Evolutionary conservation across 2,797 vertebrate species (phyloP).

Genomic region (Eutrigla gurnardus): DNA sequence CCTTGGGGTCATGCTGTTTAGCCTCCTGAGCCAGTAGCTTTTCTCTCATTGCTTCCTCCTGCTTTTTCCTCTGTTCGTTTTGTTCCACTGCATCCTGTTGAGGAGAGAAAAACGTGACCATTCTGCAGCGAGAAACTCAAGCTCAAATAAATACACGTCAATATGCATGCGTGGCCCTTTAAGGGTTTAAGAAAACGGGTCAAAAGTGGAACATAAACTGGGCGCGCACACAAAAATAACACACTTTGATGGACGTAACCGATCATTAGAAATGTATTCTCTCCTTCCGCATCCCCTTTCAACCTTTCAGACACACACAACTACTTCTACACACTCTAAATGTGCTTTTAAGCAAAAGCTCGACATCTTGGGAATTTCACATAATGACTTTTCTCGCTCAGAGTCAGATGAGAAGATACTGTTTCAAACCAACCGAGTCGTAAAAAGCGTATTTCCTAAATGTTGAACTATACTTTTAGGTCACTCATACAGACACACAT

Average conservation of each 20-base stretch:
- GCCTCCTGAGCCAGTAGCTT: constrained; percentile 96
- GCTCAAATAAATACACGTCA: constrained; percentile 35
- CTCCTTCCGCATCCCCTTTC: background rate
- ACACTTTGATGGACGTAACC: constrained; percentile 30
- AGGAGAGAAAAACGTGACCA: constrained; percentile 44
- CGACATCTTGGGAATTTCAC: background rate
- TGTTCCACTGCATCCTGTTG: constrained; percentile 92
- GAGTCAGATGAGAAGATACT: background rate
- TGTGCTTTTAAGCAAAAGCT: background rate
- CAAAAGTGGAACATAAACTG: constrained; percentile 46
- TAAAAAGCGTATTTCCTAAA: constrained; percentile 5
- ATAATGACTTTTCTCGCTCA: background rate
- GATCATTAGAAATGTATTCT: constrained; percentile 16
- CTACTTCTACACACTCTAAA: background rate
- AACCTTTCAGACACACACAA: constrained; percentile 13
- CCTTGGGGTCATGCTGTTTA: constrained; percentile 89
- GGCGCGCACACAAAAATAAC: constrained; percentile 5
- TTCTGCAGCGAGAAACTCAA: constrained; percentile 34
- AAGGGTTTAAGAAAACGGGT: constrained; percentile 32
- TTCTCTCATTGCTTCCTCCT: constrained; percentile 94
- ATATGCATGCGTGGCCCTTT: constrained; percentile 6
- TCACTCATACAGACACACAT: constrained; percentile 39
- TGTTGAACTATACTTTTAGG: constrained; percentile 45
- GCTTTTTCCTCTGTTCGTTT: constrained; percentile 93
- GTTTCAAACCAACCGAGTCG: background rate